Conservation (phyloP, 1,140 invertebrate genomes). For the Drosophila arizonae region DNA sequence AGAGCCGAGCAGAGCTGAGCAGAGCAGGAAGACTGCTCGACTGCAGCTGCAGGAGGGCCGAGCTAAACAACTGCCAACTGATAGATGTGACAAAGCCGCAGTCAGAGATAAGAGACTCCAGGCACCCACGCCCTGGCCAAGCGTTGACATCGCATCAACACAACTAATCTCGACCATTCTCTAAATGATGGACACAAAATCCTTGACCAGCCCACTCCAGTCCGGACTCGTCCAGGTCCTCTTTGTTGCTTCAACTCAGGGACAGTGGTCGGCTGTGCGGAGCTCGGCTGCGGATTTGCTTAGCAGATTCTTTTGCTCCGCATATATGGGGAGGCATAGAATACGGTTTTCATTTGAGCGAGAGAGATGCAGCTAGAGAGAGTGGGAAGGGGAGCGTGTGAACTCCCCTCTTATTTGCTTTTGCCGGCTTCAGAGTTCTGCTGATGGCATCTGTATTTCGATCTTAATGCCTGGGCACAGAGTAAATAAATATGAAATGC, state of each 20-base stretch:
- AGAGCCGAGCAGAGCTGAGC: not conserved
- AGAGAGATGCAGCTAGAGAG: not conserved
- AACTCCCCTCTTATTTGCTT: constrained; percentile 10
- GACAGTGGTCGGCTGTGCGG: constrained; percentile 8
- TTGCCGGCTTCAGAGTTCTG: not conserved
- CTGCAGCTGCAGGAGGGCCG: constrained; percentile 2
- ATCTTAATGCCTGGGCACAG: too few species aligned
- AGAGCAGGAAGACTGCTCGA: not conserved
- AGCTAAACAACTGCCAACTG: constrained; percentile 20
- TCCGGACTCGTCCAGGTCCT: not conserved
- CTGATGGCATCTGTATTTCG: not conserved
- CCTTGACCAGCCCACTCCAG: constrained; percentile 17
- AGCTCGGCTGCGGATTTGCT: not conserved
- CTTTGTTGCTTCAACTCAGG: not conserved
- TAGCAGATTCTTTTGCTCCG: constrained; percentile 7
- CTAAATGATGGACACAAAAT: constrained; percentile 60
- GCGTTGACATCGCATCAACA: constrained; percentile 48
- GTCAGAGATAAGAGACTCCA: constrained; percentile 6
- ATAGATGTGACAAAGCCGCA: constrained; percentile 31
- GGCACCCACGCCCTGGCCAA: not conserved
- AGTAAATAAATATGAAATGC: too few species aligned
- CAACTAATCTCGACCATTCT: constrained; percentile 66
- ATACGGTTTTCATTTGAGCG: not conserved
- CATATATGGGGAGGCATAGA: not conserved
- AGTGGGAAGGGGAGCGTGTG: not conserved